A percentile compares a stretch with the other conserved stretches of the same genome.
Conservation (phyloP, 2,113 vertebrate genomes). For the Brachypteracias leptosomus region DNA sequence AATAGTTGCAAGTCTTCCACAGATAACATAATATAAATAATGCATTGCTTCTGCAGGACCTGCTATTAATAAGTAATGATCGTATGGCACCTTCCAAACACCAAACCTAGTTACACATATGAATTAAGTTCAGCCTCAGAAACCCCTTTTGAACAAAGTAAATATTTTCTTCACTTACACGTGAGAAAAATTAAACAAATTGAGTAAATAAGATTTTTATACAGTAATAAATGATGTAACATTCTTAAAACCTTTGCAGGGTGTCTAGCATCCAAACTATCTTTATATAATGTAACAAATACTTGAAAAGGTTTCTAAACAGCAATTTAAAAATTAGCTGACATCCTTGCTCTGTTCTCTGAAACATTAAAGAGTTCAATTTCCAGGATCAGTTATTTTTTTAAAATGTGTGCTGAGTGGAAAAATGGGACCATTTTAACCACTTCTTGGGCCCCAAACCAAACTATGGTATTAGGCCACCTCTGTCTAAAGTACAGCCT, state of each 20-base stretch:
- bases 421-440: not conserved
- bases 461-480: not conserved
- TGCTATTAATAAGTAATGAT: slow-evolving; percentile 55
- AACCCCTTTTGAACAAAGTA: slow-evolving; percentile 35
- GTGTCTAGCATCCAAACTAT: not conserved
- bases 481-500: not conserved
- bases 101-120: slow-evolving; percentile 62
- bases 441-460: not conserved
- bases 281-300: not conserved
- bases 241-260: not conserved
- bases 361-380: not conserved
- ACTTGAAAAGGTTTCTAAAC: not conserved
- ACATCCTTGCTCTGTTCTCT: not conserved
- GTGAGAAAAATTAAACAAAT: slow-evolving; percentile 37
- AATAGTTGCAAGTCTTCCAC: slow-evolving; percentile 15
- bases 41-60: slow-evolving; percentile 34
- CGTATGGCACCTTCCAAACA: slow-evolving; percentile 61
- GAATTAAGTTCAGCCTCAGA: slow-evolving; percentile 56
- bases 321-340: not conserved
- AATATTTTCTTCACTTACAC: slow-evolving; percentile 45
- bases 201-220: slow-evolving; percentile 34
- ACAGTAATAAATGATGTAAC: slow-evolving; percentile 46
- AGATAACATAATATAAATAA: slow-evolving; percentile 58
- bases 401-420: not conserved
- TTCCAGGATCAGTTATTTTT: not conserved